Conservation (phyloP, 2,797 vertebrate species). For the Lycodopsis pacificus region DNA sequence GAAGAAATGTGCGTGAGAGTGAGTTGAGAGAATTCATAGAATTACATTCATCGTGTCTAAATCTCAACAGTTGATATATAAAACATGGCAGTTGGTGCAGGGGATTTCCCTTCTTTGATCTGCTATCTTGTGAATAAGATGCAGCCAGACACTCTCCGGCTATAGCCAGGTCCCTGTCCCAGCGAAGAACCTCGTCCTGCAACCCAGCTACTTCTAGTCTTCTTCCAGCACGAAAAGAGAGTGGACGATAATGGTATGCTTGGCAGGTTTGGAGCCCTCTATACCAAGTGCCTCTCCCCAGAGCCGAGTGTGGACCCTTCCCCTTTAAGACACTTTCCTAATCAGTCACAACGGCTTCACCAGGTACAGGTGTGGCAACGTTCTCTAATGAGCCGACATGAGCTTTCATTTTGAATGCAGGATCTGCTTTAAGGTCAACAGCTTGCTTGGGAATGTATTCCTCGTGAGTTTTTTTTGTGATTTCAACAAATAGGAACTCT, state of each 20-base stretch:
- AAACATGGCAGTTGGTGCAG: not conserved
- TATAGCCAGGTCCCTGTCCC: constrained; percentile 13
- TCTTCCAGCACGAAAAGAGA: constrained; percentile 21
- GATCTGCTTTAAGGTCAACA: too few relatives aligned
- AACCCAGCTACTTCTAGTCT: constrained; percentile 32
- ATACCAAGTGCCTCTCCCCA: not conserved
- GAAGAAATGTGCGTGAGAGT: not conserved
- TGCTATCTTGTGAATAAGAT: not conserved
- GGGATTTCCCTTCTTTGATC: not conserved
- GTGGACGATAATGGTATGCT: constrained; percentile 11
- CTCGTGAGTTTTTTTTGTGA: not conserved
- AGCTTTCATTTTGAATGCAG: not conserved
- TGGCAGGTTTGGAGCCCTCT: not conserved
- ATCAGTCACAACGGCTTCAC: not conserved
- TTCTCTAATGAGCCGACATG: not conserved
- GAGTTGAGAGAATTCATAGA: not conserved
- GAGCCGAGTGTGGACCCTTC: not conserved
- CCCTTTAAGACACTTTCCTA: not conserved
- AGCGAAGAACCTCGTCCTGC: constrained; percentile 12
- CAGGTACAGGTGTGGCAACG: not conserved
- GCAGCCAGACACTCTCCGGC: not conserved
- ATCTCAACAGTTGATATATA: not conserved
- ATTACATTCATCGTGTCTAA: not conserved
- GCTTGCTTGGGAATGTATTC: not conserved
- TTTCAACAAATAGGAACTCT: not conserved